phyloP scores from a whole-genome alignment of 2,888 invertebrate genomes.

The Callyntrura guangdongensis region DNA sequence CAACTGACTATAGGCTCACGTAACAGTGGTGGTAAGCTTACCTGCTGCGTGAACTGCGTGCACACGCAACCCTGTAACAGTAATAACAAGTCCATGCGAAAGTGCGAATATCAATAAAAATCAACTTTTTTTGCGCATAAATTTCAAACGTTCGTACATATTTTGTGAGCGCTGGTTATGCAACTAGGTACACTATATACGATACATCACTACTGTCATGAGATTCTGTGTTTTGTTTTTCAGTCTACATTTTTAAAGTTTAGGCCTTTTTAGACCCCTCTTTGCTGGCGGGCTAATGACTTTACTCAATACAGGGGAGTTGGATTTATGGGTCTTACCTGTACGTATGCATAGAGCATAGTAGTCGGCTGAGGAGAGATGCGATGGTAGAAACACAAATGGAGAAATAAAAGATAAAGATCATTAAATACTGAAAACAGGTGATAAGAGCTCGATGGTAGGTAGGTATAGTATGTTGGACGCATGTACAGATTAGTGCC shows the following conservation, averaged over 20 bases:
- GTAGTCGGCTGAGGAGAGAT: background rate
- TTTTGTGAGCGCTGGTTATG: slow-evolving; percentile 14
- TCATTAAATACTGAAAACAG: slow-evolving; percentile 11
- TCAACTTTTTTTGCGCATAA: slow-evolving; percentile 36
- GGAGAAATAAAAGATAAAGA: slow-evolving; percentile 28
- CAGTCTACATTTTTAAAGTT: background rate
- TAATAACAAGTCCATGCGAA: background rate
- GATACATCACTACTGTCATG: background rate
- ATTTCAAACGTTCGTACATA: background rate
- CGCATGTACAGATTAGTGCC: slow-evolving; percentile 53
- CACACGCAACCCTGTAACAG: background rate
- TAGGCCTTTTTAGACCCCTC: no score
- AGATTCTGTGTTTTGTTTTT: no score
- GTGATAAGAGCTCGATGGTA: background rate
- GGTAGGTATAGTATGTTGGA: slow-evolving; percentile 9
- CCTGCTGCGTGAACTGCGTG: background rate
- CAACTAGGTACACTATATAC: no score
- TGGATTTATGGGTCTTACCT: no score
- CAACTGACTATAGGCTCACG: slow-evolving; percentile 42
- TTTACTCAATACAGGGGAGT: no score
- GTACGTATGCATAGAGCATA: no score
- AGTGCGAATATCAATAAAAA: slow-evolving; percentile 33
- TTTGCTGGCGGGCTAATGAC: slow-evolving; percentile 33
- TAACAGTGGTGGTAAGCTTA: background rate
- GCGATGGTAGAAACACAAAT: slow-evolving; percentile 8